These are phyloP conservation scores for Bubo blakistoni DNA, from an alignment of 2,113 vertebrate genomes.

Conservation along the genomic window DNA sequence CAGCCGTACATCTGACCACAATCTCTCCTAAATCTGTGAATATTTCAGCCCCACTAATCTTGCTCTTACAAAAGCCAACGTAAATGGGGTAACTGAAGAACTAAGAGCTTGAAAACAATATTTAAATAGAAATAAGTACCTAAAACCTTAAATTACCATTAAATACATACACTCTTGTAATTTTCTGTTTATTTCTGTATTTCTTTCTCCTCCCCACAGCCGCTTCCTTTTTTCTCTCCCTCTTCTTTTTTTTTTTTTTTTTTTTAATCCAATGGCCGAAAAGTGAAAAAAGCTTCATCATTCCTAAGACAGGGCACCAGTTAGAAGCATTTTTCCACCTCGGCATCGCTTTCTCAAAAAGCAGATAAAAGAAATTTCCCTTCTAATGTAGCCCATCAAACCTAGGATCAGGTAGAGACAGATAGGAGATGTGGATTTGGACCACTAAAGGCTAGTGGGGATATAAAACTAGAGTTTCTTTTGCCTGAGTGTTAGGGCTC, in stretches of 20 bases:
- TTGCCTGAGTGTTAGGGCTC: neutral
- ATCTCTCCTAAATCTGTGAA: neutral
- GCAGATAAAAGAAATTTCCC: neutral
- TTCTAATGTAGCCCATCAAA: neutral
- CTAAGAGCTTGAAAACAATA: neutral
- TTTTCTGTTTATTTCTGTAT: neutral
- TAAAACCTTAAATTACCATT: neutral
- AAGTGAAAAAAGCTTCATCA: neutral
- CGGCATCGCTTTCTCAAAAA: neutral
- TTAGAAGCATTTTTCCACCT: neutral
- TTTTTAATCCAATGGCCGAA: neutral
- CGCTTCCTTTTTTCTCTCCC: neutral
- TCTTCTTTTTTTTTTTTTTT: neutral
- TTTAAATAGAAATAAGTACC: neutral
- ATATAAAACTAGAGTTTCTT: neutral
- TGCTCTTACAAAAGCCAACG: neutral
- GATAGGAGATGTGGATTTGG: neutral
- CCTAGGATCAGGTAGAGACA: neutral
- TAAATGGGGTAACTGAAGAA: neutral
- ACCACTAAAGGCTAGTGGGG: neutral
- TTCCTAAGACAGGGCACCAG: neutral
- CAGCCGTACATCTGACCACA: neutral
- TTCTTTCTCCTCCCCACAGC: accelerated
- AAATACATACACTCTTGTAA: accelerated
- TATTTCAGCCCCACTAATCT: neutral